phyloP scores from a whole-genome alignment of 2,113 vertebrate genomes.

The Menura novaehollandiae region DNA sequence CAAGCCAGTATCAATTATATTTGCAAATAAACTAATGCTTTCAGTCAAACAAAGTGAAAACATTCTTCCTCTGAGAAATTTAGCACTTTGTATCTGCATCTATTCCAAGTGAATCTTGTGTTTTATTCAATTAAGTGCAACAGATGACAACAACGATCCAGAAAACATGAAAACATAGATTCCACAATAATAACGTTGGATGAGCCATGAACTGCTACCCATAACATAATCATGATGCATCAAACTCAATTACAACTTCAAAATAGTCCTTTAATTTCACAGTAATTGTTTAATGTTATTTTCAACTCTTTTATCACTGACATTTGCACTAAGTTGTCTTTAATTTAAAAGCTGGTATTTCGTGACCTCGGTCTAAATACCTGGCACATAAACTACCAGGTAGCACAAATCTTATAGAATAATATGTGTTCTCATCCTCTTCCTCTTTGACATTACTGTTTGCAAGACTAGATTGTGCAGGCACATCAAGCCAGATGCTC shows the following conservation, averaged over 20 bases:
- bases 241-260: neutral
- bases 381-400: neutral
- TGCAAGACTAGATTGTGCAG: neutral
- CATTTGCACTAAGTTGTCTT: neutral
- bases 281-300: neutral
- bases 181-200: neutral
- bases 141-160: conserved; percentile 19
- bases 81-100: neutral
- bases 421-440: neutral
- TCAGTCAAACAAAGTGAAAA: conserved; percentile 40
- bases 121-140: conserved; percentile 47
- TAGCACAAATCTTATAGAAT: neutral
- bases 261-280: conserved; percentile 26
- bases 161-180: neutral
- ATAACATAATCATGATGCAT: neutral
- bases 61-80: conserved; percentile 40
- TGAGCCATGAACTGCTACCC: neutral
- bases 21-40: conserved; percentile 34
- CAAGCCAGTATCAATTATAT: conserved; percentile 29
- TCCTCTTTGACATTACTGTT: neutral
- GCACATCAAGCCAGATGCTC: neutral
- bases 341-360: neutral
- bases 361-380: neutral
- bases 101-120: neutral
- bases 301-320: neutral